A percentile compares a stretch with the other conserved stretches of the same genome.
Evolutionary conservation across 2,888 invertebrate genomes (phyloP).

Genomic region (Coenonympha arcania): DNA sequence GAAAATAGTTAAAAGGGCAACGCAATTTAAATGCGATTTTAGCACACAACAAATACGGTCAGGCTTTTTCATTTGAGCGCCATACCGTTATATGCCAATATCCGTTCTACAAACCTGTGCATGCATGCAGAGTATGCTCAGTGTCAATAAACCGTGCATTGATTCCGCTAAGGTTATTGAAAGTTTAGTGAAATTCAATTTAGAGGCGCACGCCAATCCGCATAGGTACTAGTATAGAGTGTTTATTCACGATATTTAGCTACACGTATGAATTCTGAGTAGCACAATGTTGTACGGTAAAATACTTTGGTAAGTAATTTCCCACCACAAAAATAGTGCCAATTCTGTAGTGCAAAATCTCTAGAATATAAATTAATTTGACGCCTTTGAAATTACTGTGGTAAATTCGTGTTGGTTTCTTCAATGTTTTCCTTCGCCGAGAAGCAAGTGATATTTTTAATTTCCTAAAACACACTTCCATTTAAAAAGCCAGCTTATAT

Average conservation of each 20-base stretch:
- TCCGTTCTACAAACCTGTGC: background rate
- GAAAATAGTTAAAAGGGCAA: background rate
- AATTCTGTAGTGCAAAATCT: no score
- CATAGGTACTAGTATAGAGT: background rate
- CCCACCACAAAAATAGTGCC: no score
- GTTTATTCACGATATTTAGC: background rate
- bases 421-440: no score
- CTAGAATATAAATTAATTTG: no score
- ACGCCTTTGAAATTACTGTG: no score
- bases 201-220: background rate
- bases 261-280: background rate
- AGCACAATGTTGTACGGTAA: no score
- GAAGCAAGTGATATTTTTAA: no score
- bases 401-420: no score
- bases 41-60: background rate
- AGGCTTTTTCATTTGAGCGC: slow-evolving; percentile 2
- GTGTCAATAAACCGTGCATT: slow-evolving; percentile 6
- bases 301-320: no score
- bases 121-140: background rate
- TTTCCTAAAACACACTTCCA: no score
- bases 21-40: background rate
- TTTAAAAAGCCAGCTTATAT: no score
- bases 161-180: slow-evolving; percentile 3
- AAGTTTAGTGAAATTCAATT: slow-evolving; percentile 4
- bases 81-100: slow-evolving; percentile 2